phyloP scores from a whole-genome alignment of 2,797 vertebrate genomes.

The Fistularia commersonii region DNA sequence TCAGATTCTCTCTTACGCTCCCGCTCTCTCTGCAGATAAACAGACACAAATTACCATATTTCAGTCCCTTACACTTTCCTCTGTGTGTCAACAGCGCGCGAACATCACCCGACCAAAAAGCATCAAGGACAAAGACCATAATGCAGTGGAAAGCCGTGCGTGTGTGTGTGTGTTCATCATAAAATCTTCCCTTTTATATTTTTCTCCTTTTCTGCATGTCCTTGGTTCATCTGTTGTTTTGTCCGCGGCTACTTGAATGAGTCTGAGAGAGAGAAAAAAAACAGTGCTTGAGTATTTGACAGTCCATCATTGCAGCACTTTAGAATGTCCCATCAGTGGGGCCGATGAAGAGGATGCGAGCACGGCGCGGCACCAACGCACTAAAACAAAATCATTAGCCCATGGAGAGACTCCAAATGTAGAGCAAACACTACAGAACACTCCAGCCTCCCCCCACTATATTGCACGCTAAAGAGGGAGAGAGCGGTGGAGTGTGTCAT shows the following conservation, averaged over 20 bases:
- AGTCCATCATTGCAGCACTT: slow-evolving; percentile 45
- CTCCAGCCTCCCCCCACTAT: slow-evolving; percentile 13
- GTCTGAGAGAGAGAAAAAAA: slow-evolving; percentile 19
- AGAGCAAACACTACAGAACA: slow-evolving; percentile 27
- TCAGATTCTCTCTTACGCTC: too few relatives aligned
- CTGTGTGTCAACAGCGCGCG: too few relatives aligned
- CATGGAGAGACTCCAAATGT: slow-evolving; percentile 34
- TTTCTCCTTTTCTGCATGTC: slow-evolving; percentile 17
- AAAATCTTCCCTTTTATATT: neutral
- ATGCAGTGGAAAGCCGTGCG: neutral
- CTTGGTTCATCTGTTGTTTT: slow-evolving; percentile 42
- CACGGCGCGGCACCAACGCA: slow-evolving; percentile 6
- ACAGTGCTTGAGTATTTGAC: slow-evolving; percentile 40
- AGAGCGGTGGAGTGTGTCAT: slow-evolving; percentile 4
- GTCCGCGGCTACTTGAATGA: slow-evolving; percentile 48
- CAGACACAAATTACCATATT: too few relatives aligned
- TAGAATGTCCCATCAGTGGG: slow-evolving; percentile 39
- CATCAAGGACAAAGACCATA: neutral
- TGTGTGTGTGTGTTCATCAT: neutral
- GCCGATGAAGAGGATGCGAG: slow-evolving; percentile 34
- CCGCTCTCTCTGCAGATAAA: too few relatives aligned
- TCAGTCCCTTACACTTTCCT: too few relatives aligned
- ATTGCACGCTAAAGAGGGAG: slow-evolving; percentile 8
- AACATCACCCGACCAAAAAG: slow-evolving; percentile 5
- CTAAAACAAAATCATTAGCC: slow-evolving; percentile 17